These are phyloP conservation scores for Lacerta agilis DNA, from an alignment of 2,797 vertebrate genomes.

Conservation along the genomic window DNA sequence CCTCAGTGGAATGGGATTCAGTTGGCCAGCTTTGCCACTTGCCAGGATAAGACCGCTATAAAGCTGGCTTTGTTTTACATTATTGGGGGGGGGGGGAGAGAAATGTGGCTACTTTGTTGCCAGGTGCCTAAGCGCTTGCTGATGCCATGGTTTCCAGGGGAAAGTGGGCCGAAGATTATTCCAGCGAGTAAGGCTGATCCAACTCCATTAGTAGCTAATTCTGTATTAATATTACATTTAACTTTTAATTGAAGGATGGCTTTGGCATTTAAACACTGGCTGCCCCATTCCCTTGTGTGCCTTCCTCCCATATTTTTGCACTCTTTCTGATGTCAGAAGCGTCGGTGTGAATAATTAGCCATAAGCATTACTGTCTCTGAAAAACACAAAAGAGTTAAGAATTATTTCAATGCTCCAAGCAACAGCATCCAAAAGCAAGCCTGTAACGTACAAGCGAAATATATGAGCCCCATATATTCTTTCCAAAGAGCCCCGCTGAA, in stretches of 20 bases:
- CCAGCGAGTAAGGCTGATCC: neutral
- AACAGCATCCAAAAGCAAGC: neutral
- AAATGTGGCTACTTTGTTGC: neutral
- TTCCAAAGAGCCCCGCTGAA: conserved; percentile 35
- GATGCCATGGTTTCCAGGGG: neutral
- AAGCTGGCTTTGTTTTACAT: conserved; percentile 4
- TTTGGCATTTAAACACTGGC: conserved; percentile 6
- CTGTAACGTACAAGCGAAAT: neutral
- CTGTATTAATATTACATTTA: neutral
- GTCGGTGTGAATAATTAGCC: neutral
- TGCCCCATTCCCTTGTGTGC: neutral
- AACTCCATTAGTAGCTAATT: neutral
- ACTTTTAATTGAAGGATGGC: neutral
- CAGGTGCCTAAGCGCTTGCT: neutral
- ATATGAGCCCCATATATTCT: no score
- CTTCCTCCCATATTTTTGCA: neutral
- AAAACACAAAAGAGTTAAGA: neutral
- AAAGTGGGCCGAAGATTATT: neutral
- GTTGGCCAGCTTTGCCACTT: neutral
- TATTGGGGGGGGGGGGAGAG: neutral
- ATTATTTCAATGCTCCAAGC: neutral
- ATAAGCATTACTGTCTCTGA: neutral
- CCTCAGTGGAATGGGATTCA: conserved; percentile 16
- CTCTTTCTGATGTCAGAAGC: neutral
- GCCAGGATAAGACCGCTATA: neutral